Evolutionary conservation across 2,888 invertebrate species (phyloP).

Genomic region (Imbricaverruca yamaguchii): DNA sequence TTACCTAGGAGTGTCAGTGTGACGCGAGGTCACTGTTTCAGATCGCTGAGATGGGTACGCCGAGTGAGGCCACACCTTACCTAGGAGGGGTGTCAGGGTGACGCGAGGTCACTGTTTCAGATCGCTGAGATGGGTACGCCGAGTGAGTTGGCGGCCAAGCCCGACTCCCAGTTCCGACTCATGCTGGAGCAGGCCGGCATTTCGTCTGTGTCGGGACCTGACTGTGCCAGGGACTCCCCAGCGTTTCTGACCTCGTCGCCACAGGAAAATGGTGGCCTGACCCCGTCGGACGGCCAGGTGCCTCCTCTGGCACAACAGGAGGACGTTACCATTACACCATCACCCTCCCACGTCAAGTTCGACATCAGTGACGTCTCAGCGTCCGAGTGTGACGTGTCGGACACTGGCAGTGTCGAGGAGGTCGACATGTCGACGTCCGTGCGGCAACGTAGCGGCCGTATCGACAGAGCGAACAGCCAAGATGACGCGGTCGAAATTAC

Average conservation of each 20-base stretch:
- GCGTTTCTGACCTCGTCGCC: no score
- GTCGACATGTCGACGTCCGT: no score
- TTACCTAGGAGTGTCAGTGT: background rate
- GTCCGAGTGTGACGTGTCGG: no score
- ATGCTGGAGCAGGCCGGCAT: constrained; percentile 28
- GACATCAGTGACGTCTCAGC: background rate
- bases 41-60: constrained; percentile 31
- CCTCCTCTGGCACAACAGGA: background rate
- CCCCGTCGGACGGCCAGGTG: constrained; percentile 17
- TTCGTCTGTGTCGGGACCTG: constrained; percentile 4
- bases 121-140: constrained; percentile 31
- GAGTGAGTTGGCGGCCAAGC: constrained; percentile 23
- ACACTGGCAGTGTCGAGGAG: no score
- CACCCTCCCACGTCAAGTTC: background rate
- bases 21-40: constrained; percentile 11
- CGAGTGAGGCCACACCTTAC: background rate
- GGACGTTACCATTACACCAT: background rate
- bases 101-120: constrained; percentile 17
- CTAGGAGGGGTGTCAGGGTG: background rate
- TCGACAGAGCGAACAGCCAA: no score
- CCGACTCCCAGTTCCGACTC: constrained; percentile 30
- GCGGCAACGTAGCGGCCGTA: no score
- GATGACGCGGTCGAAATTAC: no score
- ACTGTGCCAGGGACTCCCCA: no score
- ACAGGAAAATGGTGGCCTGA: background rate